phyloP scores from a whole-genome alignment of 2,113 vertebrate species.

The Melanerpes formicivorus region DNA sequence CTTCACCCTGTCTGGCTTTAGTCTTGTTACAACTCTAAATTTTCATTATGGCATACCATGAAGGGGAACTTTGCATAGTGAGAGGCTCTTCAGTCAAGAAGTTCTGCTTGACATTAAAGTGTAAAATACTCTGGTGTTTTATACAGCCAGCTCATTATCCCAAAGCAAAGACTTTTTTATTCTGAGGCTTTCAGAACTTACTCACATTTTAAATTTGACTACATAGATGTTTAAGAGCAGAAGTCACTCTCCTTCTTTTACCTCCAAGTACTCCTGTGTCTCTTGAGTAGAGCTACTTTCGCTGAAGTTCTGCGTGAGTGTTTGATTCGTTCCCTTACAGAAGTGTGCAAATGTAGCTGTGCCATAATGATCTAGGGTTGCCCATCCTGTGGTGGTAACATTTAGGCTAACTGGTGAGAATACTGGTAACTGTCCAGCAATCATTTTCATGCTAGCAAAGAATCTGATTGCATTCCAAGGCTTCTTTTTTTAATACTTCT shows the following conservation, averaged over 20 bases:
- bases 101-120: not conserved
- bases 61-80: not conserved
- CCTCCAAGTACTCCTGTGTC: not conserved
- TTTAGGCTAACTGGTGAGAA: not conserved
- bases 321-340: not conserved
- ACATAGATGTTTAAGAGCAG: not conserved
- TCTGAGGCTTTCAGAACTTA: not conserved
- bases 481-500: not conserved
- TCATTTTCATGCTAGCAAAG: not conserved
- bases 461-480: not conserved
- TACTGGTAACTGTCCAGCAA: not conserved
- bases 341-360: not conserved
- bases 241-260: not conserved
- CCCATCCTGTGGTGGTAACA: not conserved
- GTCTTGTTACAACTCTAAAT: not conserved
- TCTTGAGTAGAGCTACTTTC: not conserved
- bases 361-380: accelerated
- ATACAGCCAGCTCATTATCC: not conserved
- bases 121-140: not conserved
- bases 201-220: slow-evolving; percentile 10
- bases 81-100: not conserved
- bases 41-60: not conserved
- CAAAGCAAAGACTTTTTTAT: not conserved
- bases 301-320: not conserved
- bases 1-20: not conserved